phyloP scores from a whole-genome alignment of 2,797 vertebrate genomes.

The Capromys pilorides region DNA sequence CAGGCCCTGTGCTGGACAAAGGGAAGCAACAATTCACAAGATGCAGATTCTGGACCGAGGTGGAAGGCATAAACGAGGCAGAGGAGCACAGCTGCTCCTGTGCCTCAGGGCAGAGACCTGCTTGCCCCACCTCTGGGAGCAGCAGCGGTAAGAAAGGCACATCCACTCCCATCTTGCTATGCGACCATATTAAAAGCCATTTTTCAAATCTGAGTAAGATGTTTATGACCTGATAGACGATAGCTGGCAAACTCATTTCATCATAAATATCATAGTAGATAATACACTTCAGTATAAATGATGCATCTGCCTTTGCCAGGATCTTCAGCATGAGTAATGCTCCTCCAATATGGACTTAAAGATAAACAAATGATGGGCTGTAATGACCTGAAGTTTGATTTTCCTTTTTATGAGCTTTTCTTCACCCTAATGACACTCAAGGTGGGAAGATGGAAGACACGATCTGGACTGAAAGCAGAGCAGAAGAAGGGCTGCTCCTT shows the following conservation, averaged over 20 bases:
- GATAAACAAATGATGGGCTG: slow-evolving; percentile 72
- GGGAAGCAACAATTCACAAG: background rate
- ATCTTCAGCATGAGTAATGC: slow-evolving; percentile 68
- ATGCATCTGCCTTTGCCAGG: slow-evolving; percentile 69
- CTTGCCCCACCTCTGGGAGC: background rate
- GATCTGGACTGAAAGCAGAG: background rate
- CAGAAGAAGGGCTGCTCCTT: background rate
- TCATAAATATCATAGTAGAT: slow-evolving; percentile 77
- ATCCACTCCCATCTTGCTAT: slow-evolving; percentile 53
- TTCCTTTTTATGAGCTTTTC: slow-evolving; percentile 52
- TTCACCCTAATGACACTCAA: slow-evolving; percentile 55
- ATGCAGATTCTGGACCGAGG: background rate
- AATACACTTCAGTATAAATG: slow-evolving; percentile 77
- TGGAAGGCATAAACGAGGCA: background rate
- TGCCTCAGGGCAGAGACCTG: background rate
- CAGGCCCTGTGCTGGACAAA: background rate
- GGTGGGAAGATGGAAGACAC: slow-evolving; percentile 15
- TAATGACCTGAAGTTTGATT: slow-evolving; percentile 73
- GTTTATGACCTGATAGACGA: slow-evolving; percentile 74
- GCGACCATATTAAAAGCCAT: slow-evolving; percentile 74
- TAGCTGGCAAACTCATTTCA: slow-evolving; percentile 74
- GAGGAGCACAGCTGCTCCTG: background rate
- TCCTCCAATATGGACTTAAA: slow-evolving; percentile 47
- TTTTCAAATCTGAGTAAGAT: slow-evolving; percentile 77
- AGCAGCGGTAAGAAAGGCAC: slow-evolving; percentile 43